Evolutionary conservation across 2,888 invertebrate species (phyloP).

Genomic region (Prosopocoilus inquinatus): DNA sequence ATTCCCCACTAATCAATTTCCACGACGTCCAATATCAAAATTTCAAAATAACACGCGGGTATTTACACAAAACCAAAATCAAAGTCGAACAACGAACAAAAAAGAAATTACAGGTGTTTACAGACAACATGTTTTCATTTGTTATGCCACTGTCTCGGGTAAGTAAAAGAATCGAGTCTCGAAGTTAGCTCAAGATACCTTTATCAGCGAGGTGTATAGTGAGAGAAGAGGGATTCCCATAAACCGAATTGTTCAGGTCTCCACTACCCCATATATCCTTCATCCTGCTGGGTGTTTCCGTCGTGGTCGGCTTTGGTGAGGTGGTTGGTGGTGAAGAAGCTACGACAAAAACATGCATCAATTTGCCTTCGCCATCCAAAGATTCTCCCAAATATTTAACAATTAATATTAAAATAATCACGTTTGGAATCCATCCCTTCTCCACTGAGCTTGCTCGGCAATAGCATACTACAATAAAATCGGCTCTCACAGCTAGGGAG

Average conservation of each 20-base stretch:
- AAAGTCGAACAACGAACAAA: background rate
- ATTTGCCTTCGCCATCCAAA: conserved; percentile 18
- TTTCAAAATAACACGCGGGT: background rate
- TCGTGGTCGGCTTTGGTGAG: conserved; percentile 72
- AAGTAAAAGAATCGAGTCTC: background rate
- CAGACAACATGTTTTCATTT: conserved; percentile 5
- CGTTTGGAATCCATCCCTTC: no score
- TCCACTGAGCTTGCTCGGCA: no score
- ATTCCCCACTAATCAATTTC: no score
- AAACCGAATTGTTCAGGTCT: conserved; percentile 59
- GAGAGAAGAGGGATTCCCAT: conserved; percentile 64
- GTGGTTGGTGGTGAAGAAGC: conserved; percentile 81
- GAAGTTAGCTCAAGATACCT: conserved; percentile 46
- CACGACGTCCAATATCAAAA: no score
- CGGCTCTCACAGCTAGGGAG: no score
- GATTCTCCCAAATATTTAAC: no score
- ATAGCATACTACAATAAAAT: no score
- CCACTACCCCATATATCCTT: conserved; percentile 50
- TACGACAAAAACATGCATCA: conserved; percentile 51
- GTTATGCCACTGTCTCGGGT: conserved; percentile 27
- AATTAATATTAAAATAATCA: no score
- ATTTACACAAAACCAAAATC: conserved; percentile 9
- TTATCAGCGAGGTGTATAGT: conserved; percentile 60
- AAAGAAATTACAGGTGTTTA: background rate
- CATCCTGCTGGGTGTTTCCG: conserved; percentile 54